These are phyloP conservation scores for Macropodus opercularis DNA, from an alignment of 2,797 vertebrate genomes.

Conservation along the genomic window DNA sequence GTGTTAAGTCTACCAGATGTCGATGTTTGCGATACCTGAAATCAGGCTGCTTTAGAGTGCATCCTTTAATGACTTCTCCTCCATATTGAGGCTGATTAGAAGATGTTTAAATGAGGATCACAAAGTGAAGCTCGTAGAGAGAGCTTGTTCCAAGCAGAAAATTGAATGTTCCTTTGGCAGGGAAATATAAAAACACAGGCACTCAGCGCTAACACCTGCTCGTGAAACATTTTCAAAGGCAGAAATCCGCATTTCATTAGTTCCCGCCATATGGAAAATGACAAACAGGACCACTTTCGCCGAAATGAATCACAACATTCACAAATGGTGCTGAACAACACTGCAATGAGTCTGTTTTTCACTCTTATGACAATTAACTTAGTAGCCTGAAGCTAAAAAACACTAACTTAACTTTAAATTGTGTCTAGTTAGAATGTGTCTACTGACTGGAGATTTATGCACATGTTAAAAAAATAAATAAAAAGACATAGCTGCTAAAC, in stretches of 20 bases:
- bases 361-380: neutral
- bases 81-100: constrained; percentile 52
- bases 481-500: neutral
- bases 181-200: constrained; percentile 22
- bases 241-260: constrained; percentile 48
- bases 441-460: neutral
- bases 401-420: neutral
- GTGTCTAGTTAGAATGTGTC: neutral
- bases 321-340: constrained; percentile 1
- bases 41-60: constrained; percentile 46
- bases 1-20: constrained; percentile 41
- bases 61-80: constrained; percentile 50
- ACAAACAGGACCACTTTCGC: constrained; percentile 15
- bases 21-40: constrained; percentile 54
- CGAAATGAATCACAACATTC: constrained; percentile 23
- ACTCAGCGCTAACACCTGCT: constrained; percentile 60
- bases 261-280: constrained; percentile 37
- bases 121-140: constrained; percentile 41
- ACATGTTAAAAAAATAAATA: too few species aligned
- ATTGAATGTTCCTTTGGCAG: constrained; percentile 47
- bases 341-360: neutral
- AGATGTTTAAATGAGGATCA: constrained; percentile 53
- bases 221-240: constrained; percentile 47
- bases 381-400: neutral
- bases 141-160: constrained; percentile 37